phyloP scores from a whole-genome alignment of 2,888 invertebrate species.

The Sarcophaga rosellei region DNA sequence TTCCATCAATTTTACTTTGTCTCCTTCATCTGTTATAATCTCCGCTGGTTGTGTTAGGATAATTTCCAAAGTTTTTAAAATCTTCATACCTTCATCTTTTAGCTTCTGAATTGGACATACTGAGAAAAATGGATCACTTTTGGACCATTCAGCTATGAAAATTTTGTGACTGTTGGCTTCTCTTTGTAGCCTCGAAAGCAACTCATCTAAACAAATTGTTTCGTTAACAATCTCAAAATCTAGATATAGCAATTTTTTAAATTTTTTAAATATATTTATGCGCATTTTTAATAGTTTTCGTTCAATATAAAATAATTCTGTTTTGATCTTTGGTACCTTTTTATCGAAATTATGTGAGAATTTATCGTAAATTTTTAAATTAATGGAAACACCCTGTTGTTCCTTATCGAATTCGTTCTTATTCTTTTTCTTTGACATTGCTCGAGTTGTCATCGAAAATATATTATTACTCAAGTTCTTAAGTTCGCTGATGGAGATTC shows the following conservation, averaged over 20 bases:
- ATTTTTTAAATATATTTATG: slow-evolving; percentile 9
- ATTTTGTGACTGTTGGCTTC: not conserved
- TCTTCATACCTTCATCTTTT: not conserved
- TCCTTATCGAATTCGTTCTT: no score
- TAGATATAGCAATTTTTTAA: not conserved
- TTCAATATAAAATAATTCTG: not conserved
- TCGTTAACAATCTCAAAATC: not conserved
- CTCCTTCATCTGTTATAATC: not conserved
- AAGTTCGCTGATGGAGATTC: no score
- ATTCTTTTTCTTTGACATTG: no score
- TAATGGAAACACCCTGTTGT: no score
- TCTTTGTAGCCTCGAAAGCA: slow-evolving; percentile 8
- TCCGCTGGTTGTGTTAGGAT: slow-evolving; percentile 27
- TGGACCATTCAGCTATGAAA: no score
- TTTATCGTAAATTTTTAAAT: not conserved
- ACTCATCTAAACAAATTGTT: not conserved
- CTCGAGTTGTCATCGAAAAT: no score
- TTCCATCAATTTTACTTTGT: not conserved
- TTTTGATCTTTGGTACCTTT: slow-evolving; percentile 3
- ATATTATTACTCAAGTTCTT: no score
- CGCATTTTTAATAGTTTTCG: not conserved
- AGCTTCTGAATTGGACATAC: no score
- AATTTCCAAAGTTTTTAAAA: not conserved
- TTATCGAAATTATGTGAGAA: not conserved
- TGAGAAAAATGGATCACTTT: no score